Evolutionary conservation across 2,797 vertebrate genomes (phyloP).

Genomic region (Diceros bicornis): DNA sequence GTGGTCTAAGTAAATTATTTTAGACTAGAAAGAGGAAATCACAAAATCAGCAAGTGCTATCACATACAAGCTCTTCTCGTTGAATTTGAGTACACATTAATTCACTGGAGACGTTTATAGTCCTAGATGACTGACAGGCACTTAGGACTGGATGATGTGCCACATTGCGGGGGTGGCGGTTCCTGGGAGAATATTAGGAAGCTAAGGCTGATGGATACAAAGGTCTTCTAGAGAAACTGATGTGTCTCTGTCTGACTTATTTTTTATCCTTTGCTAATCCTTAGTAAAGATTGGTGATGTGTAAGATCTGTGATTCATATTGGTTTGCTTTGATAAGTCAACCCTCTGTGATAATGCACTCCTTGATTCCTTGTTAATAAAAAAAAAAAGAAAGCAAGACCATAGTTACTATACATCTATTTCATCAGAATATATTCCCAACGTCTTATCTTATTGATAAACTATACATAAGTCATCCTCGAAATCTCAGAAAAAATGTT

Average conservation of each 20-base stretch:
- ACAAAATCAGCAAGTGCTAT: not conserved
- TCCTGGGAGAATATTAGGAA: not conserved
- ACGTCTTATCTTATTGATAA: not conserved
- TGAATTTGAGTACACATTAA: not conserved
- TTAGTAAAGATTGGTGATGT: not conserved
- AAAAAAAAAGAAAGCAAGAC: not conserved
- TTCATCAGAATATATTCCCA: not conserved
- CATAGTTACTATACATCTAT: not conserved
- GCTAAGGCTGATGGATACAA: not conserved
- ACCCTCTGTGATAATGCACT: not conserved
- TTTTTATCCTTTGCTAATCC: not conserved
- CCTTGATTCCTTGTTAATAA: not conserved
- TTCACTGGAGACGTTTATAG: not conserved
- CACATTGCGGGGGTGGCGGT: accelerated
- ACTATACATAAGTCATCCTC: not conserved
- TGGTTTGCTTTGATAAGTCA: not conserved
- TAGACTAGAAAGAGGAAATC: not conserved
- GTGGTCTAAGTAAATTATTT: not conserved
- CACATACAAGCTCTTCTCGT: not conserved
- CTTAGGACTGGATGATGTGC: accelerated
- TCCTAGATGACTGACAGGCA: not conserved
- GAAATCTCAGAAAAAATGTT: not conserved
- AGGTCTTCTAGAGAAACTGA: not conserved
- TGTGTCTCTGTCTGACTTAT: not conserved
- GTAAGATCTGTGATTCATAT: not conserved